Evolutionary conservation across 2,888 invertebrate genomes (phyloP).

Genomic region (Ephialtes manifestator): DNA sequence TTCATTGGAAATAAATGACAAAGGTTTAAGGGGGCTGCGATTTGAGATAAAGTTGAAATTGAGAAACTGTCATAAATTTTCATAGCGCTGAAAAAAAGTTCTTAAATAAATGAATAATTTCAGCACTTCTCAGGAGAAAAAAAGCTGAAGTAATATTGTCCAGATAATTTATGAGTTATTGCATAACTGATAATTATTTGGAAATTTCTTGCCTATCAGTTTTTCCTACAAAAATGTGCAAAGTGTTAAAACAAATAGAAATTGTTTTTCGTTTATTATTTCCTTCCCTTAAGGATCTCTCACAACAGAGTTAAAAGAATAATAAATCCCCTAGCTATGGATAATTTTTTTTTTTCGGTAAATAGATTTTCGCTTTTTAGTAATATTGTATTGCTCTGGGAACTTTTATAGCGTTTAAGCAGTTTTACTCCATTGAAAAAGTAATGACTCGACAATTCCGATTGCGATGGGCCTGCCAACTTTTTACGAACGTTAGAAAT

Average conservation of each 20-base stretch:
- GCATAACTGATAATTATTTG: no score
- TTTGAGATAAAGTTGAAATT: no score
- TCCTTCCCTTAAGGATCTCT: background rate
- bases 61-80: no score
- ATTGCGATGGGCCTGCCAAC: background rate
- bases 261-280: background rate
- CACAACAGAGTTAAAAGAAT: background rate
- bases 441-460: slow-evolving; percentile 32
- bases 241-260: no score
- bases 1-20: background rate
- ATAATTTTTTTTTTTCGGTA: background rate
- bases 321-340: background rate
- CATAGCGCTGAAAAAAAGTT: no score
- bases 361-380: slow-evolving; percentile 28
- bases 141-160: no score
- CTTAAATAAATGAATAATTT: no score
- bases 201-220: no score
- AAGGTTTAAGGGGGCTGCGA: no score
- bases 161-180: no score
- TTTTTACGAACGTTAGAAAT: background rate
- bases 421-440: slow-evolving; percentile 25
- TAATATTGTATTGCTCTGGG: background rate
- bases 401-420: background rate
- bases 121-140: no score
- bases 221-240: no score